Base-by-base conservation (phyloP, 2,888 invertebrate species). In the Polydrusus pterygomalis region DNA sequence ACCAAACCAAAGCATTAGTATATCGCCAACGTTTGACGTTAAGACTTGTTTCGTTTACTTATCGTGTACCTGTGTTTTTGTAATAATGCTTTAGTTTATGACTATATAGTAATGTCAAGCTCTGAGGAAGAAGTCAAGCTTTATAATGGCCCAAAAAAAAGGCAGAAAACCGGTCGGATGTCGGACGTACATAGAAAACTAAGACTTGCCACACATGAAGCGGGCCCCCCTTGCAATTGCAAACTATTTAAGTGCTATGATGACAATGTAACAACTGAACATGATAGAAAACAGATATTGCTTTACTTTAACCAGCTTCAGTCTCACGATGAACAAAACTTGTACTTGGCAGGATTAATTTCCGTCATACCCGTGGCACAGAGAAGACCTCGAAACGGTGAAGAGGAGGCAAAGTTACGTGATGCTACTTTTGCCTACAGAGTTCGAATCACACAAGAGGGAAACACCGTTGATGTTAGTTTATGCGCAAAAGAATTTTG, bases 141-240 rank as follows among this genome's bases (percentile, higher is more conserved):
- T 47, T 13, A 47, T 47, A 47, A 15, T 47, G 49, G 13, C 8
- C 13, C 6, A 47, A 54, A 54, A 54, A 54, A 54, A 54, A 54
- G 54, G 54, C n/a, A 54, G 54, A 54, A 54, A 17, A 54, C 54
- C 54, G 54, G 18, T 18, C 17, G 54, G 54, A 54, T 54, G 17
- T 54, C 54, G 17, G 17, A 54, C 18, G 54, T 54, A 54, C n/a
- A 54, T 54, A 54, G 17, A 17, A 10, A 18, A 38, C 38, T 38
- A 9, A 38, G 38, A 38, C 38, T 38, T 38, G 38, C n/a, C n/a
- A n/a, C n/a, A n/a, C n/a, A n/a, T n/a, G n/a, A n/a, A n/a, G n/a
- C n/a, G n/a, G n/a, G n/a, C 38, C 38, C 38, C 38, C 38, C 38
- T 38, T 38, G 38, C 38, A 7, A 38, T 38, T 38, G 38, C 38